Evolutionary conservation across 1,140 invertebrate genomes (phyloP).

Genomic region (Pseudomyrmex gracilis): DNA sequence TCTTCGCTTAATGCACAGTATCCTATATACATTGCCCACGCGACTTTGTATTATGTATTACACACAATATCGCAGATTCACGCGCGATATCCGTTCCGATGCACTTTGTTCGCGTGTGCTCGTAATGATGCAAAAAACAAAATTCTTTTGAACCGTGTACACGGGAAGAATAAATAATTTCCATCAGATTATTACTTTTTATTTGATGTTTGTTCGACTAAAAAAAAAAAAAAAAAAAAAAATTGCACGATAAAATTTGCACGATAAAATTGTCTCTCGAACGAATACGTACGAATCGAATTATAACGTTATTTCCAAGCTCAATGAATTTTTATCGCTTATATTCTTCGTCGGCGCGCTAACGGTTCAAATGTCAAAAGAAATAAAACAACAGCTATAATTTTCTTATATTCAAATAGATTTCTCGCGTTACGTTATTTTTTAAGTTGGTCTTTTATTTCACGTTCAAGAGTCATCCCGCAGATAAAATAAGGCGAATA

Average conservation of each 20-base stretch:
- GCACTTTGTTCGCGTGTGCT: neutral
- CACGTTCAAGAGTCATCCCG: neutral
- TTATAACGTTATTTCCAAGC: neutral
- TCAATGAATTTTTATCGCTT: neutral
- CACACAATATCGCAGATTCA: neutral
- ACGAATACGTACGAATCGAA: neutral
- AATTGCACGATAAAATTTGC: neutral
- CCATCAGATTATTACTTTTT: neutral
- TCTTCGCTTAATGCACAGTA: constrained; percentile 25
- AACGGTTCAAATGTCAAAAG: neutral
- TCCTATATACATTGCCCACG: constrained; percentile 41
- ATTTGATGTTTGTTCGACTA: neutral
- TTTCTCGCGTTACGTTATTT: constrained; percentile 23
- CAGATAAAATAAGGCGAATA: constrained; percentile 30
- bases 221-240: constrained; percentile 19
- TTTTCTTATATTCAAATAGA: neutral
- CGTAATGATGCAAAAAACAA: constrained; percentile 20
- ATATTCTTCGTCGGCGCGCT: too few species aligned
- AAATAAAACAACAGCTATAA: constrained; percentile 4
- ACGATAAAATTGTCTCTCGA: neutral
- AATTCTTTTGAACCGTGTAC: constrained; percentile 1
- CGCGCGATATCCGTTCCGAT: constrained; percentile 7
- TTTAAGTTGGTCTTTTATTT: neutral
- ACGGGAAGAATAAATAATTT: constrained; percentile 3
- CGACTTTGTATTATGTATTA: constrained; percentile 16